Evolutionary conservation across 2,888 invertebrate genomes (phyloP), one percentile per base, ranked within the genome.

Genomic region (Criorhina ranunculi): DNA sequence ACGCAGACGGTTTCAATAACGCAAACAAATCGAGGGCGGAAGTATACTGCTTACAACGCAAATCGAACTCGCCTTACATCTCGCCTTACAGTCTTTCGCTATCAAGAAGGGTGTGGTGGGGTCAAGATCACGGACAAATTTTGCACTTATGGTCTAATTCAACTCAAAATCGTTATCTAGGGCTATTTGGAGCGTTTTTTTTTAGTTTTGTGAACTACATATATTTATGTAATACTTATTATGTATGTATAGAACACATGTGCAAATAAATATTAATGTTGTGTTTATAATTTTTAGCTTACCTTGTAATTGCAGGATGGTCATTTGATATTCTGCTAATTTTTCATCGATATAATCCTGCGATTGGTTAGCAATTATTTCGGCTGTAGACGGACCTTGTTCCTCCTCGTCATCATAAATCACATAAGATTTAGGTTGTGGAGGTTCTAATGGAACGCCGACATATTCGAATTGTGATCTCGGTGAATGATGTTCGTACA

Each of bases 291-390:
- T n/a, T 66, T 37, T 12, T 3, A 37, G 33, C 95, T 94, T 90
- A 96, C 97, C 96, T 95, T 97, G 97, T 89, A 98, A 93, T 91
- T 96, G 95, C 89, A 96, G 95, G 92, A 98, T 98, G 35, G 98
- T 98, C 86, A 96, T 95, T 92, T 98, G 97, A 91, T 98, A 98
- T 93, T 98, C 97, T 64, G 97, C 97, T 89, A 98, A 94, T 92
- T 97, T 96, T 92, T 98, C 98, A 91, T 98, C 98, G 87, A 98
- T 95, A 91, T 98, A 98, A 92, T 98, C 98, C 93, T 98, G 98
- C 80, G 97, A 97, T 92, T 98, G 98, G 91, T 95, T 96, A 86
- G 97, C 97, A 89, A 98, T 97, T 88, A 97, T 97, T 92, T 97
- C 97, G 55, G 97, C 97, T 15, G 97, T 97, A 79, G 97, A 96